These are phyloP conservation scores for Hozukius guyotensis DNA, from an alignment of 2,797 vertebrate genomes.

Conservation along the genomic window DNA sequence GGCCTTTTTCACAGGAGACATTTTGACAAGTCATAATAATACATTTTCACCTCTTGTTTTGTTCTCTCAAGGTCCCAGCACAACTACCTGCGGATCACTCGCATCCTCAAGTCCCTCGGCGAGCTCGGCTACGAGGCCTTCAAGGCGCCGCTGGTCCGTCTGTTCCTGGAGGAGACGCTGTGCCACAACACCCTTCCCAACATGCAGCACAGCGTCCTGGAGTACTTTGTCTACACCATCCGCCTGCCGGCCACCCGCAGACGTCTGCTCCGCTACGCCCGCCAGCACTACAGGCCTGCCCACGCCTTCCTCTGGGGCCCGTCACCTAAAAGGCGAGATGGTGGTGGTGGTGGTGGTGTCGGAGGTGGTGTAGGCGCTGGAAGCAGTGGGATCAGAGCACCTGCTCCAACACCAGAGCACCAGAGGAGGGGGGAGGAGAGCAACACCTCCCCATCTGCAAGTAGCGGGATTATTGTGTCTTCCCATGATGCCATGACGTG, in stretches of 20 bases:
- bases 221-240: constrained; percentile 97
- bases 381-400: constrained; percentile 75
- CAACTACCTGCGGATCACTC: constrained; percentile 97
- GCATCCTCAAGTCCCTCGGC: constrained; percentile 97
- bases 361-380: constrained; percentile 58
- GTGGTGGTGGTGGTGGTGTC: constrained; percentile 45
- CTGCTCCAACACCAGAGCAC: constrained; percentile 71
- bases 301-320: constrained; percentile 98
- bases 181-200: constrained; percentile 90
- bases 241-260: constrained; percentile 90
- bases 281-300: constrained; percentile 88
- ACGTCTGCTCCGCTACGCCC: constrained; percentile 91
- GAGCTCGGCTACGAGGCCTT: constrained; percentile 97
- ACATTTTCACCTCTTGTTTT: background rate
- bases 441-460: constrained; percentile 5
- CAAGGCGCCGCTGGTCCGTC: constrained; percentile 92
- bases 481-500: constrained; percentile 48
- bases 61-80: constrained; percentile 90
- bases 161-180: constrained; percentile 94
- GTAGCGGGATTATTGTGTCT: constrained; percentile 51
- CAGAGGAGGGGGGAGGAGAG: constrained; percentile 58
- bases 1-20: background rate
- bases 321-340: constrained; percentile 78
- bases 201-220: constrained; percentile 95
- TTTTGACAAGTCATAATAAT: background rate